These are phyloP conservation scores for Xenentodon cancila DNA, from an alignment of 2,797 vertebrate genomes.

Conservation along the genomic window DNA sequence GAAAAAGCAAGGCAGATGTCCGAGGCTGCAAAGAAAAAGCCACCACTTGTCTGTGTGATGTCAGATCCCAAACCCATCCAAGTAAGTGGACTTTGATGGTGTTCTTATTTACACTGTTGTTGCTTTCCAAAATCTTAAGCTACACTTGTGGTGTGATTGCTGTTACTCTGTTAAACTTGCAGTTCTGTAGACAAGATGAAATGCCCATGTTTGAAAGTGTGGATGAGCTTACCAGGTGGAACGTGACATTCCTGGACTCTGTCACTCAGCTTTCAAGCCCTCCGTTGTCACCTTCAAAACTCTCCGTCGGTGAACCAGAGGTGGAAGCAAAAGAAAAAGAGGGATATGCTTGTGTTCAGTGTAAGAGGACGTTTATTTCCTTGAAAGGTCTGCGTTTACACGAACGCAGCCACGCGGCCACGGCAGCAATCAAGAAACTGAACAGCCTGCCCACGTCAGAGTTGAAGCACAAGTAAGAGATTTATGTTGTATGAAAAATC, in stretches of 20 bases:
- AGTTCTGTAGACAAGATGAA: conserved; percentile 30
- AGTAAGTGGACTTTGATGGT: conserved; percentile 74
- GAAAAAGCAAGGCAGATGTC: conserved; percentile 76
- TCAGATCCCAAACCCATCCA: conserved; percentile 78
- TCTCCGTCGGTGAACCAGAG: conserved; percentile 30
- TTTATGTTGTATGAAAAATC: no score
- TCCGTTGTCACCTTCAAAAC: background rate
- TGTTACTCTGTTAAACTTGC: conserved; percentile 14
- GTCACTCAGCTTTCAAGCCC: conserved; percentile 12
- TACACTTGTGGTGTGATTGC: background rate
- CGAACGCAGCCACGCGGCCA: conserved; percentile 89
- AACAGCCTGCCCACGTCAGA: conserved; percentile 81
- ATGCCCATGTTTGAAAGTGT: conserved; percentile 6
- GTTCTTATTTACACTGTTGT: background rate
- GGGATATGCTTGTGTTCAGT: conserved; percentile 83
- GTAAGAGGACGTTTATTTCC: conserved; percentile 87
- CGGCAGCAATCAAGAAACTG: conserved; percentile 86
- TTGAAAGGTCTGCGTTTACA: conserved; percentile 89
- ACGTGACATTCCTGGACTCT: conserved; percentile 5
- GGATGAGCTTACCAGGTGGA: conserved; percentile 21
- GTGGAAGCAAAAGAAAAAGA: conserved; percentile 40
- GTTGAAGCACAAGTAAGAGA: conserved; percentile 87
- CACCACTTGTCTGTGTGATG: conserved; percentile 74
- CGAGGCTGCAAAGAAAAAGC: conserved; percentile 73
- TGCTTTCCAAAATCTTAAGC: background rate